phyloP scores from a whole-genome alignment of 2,113 vertebrate species.

The Ciconia stormi region DNA sequence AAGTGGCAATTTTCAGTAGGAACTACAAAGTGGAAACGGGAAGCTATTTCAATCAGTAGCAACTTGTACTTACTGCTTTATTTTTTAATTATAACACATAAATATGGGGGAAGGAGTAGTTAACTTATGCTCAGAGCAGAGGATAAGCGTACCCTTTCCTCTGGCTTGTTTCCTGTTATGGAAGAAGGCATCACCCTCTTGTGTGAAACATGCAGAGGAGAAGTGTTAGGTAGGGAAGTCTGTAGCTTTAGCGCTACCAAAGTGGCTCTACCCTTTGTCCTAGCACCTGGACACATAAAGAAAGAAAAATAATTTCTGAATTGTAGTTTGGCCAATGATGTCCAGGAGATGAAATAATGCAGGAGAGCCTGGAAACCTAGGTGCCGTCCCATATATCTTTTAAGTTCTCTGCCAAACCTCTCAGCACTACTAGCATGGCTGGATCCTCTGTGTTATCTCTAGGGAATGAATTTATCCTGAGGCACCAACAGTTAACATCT shows the following conservation, averaged over 20 bases:
- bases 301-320: neutral
- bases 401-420: neutral
- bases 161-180: neutral
- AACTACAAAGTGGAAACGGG: neutral
- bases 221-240: too few species aligned
- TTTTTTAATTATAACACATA: neutral
- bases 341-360: neutral
- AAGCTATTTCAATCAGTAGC: neutral
- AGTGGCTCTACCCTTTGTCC: neutral
- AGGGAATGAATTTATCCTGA: neutral
- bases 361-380: neutral
- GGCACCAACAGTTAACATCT: neutral
- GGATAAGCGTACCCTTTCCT: neutral
- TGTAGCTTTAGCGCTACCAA: neutral
- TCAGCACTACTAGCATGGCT: neutral
- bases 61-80: neutral
- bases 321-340: neutral
- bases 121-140: neutral
- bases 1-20: neutral
- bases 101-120: neutral
- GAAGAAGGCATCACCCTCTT: neutral
- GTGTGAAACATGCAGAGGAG: neutral
- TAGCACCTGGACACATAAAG: neutral
- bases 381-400: neutral
- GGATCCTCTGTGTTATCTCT: neutral